Conservation (phyloP, 2,797 vertebrate species). For the Lepus townsendii region DNA sequence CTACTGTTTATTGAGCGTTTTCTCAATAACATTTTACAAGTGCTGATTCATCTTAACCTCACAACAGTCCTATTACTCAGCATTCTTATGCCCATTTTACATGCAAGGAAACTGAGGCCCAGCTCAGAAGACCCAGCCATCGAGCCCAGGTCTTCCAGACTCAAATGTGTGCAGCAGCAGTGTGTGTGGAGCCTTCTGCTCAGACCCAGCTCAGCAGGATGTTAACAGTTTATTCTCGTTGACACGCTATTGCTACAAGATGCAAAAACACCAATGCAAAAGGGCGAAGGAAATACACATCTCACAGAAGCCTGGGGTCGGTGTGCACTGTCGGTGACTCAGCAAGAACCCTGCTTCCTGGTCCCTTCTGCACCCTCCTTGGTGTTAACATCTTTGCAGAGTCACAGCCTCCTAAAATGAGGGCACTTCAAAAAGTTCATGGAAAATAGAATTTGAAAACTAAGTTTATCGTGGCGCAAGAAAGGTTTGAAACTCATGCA, state of each 20-base stretch:
- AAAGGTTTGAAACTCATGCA: too few species aligned
- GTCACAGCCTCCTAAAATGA: too few species aligned
- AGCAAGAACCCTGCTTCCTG: neutral
- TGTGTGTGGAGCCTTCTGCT: neutral
- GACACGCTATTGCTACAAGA: neutral
- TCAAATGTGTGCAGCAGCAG: neutral
- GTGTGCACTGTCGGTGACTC: too few species aligned
- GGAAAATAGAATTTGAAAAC: too few species aligned
- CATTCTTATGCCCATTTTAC: neutral
- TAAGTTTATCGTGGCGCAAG: too few species aligned
- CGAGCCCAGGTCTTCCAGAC: neutral
- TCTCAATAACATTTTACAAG: neutral
- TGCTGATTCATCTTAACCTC: neutral
- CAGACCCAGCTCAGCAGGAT: neutral
- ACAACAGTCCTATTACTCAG: too few species aligned
- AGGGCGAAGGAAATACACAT: neutral
- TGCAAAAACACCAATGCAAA: neutral
- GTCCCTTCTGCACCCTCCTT: neutral
- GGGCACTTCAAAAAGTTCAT: too few species aligned
- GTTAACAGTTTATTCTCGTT: constrained; percentile 1
- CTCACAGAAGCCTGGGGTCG: neutral
- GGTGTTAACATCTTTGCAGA: neutral
- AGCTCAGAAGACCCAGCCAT: neutral
- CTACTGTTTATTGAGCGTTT: neutral
- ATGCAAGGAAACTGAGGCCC: neutral